A percentile compares a stretch with the other conserved stretches of the same genome.
These are phyloP conservation scores for Gambelia wislizenii DNA, from an alignment of 2,797 vertebrate genomes.

Conservation along the genomic window DNA sequence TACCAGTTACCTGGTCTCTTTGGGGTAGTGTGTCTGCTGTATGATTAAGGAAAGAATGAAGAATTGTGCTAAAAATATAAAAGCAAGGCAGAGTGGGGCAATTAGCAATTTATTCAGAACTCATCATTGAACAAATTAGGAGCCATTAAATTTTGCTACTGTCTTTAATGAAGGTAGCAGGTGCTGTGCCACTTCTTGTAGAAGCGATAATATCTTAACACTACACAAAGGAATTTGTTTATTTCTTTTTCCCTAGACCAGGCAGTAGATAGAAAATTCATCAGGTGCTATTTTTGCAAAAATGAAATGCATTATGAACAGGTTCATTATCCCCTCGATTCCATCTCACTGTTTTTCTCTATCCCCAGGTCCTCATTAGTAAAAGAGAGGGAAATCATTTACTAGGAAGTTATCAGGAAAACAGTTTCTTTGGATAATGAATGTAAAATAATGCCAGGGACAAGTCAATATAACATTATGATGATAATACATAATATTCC, in stretches of 20 bases:
- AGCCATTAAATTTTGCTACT: conserved; percentile 63
- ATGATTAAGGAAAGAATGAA: conserved; percentile 44
- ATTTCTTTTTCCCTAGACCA: conserved; percentile 30
- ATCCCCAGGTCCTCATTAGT: conserved; percentile 62
- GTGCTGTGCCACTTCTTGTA: conserved; percentile 53
- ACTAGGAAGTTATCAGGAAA: conserved; percentile 59
- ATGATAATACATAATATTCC: conserved; percentile 49
- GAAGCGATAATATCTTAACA: conserved; percentile 45
- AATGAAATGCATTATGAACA: conserved; percentile 29
- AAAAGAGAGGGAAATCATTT: conserved; percentile 56
- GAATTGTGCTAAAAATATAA: conserved; percentile 49
- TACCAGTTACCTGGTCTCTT: conserved; percentile 33
- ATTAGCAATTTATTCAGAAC: conserved; percentile 61
- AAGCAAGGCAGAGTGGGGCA: conserved; percentile 54
- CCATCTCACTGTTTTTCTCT: conserved; percentile 48
- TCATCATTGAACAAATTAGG: conserved; percentile 63
- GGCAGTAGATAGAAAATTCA: conserved; percentile 35
- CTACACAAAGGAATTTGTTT: conserved; percentile 40
- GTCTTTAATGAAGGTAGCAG: conserved; percentile 61
- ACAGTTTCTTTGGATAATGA: conserved; percentile 57
- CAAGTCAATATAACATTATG: conserved; percentile 69
- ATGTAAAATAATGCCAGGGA: conserved; percentile 54
- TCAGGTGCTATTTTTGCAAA: conserved; percentile 59
- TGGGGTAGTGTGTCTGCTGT: conserved; percentile 25
- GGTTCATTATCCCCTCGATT: conserved; percentile 56